Evolutionary conservation across 2,113 vertebrate species (phyloP).

Genomic region (Petaurus breviceps): DNA sequence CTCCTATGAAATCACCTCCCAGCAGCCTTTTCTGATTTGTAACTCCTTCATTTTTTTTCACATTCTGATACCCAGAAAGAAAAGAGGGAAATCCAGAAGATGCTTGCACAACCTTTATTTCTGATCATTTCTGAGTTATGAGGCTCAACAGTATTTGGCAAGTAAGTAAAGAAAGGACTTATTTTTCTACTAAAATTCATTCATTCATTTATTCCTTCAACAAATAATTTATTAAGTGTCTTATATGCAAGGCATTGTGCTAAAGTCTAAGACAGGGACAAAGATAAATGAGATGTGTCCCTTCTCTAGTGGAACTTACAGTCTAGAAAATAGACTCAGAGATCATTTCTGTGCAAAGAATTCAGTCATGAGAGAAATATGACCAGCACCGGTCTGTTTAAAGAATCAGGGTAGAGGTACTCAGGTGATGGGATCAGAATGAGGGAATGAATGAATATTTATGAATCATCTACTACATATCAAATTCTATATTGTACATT

Average conservation of each 20-base stretch:
- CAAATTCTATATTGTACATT: too few species aligned
- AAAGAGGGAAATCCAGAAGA: not conserved
- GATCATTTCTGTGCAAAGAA: slow-evolving; percentile 9
- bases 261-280: not conserved
- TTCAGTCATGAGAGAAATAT: slow-evolving; percentile 1
- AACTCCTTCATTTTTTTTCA: not conserved
- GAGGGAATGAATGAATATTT: not conserved
- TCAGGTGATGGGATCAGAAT: not conserved
- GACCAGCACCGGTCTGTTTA: not conserved
- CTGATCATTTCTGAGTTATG: not conserved
- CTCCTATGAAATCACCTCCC: not conserved
- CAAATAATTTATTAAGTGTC: not conserved
- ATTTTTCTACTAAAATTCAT: not conserved
- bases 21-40: not conserved
- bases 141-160: not conserved
- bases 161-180: not conserved
- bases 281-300: not conserved
- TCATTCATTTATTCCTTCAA: not conserved
- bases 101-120: not conserved
- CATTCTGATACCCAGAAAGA: not conserved
- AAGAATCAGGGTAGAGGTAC: not conserved
- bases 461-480: not conserved
- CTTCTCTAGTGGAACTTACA: not conserved
- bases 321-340: not conserved
- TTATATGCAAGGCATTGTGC: not conserved